phyloP scores from a whole-genome alignment of 2,113 vertebrate genomes.

The Dicerorhinus sumatrensis region DNA sequence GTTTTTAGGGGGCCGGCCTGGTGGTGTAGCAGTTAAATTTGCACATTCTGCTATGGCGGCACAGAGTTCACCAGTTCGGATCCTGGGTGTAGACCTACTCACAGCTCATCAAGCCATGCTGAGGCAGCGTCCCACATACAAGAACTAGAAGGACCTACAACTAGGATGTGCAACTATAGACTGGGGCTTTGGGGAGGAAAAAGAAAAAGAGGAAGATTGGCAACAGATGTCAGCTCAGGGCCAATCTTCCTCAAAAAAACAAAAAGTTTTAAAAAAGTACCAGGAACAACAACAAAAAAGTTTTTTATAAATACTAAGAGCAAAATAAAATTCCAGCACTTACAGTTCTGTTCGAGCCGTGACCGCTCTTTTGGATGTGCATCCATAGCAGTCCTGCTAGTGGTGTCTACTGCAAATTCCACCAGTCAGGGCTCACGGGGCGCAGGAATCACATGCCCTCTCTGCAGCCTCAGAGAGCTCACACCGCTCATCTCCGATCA shows the following conservation, averaged over 20 bases:
- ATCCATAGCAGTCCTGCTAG: not conserved
- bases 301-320: not conserved
- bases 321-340: not conserved
- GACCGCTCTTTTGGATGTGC: not conserved
- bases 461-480: not conserved
- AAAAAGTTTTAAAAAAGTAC: not conserved
- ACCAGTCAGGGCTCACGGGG: not conserved
- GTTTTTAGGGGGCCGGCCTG: not conserved
- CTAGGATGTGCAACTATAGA: no score
- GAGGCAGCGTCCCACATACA: no score
- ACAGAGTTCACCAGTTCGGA: no score
- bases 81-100: no score
- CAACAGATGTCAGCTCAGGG: no score
- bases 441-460: not conserved
- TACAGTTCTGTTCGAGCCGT: not conserved
- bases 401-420: not conserved
- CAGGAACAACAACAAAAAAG: conserved; percentile 13
- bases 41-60: no score
- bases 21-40: no score
- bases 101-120: no score
- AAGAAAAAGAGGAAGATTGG: no score
- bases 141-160: no score
- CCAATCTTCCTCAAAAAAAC: no score
- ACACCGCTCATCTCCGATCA: not conserved
- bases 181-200: no score